Base-by-base conservation (phyloP, 1,140 invertebrate genomes). In the Heliothis subflexa region DNA sequence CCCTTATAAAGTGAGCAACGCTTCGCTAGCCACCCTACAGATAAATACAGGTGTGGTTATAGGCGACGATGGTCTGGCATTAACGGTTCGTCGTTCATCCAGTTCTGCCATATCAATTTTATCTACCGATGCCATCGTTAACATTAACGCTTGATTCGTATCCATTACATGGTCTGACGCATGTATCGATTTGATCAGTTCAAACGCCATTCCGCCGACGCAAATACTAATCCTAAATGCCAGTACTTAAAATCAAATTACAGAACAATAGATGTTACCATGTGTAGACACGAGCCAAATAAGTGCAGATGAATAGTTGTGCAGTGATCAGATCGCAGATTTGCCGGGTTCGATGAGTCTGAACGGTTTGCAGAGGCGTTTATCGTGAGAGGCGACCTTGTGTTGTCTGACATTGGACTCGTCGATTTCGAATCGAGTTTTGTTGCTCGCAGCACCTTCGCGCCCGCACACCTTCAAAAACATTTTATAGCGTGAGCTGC, bases 321-420 rank as follows among this genome's bases (percentile, higher is more conserved):
- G 40, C 79, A 80, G 73, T 70, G 62, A 81, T 82, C 59, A 77
- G 61, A 78, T 83, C 68, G 78, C 49, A 80, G 76, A 84, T 82
- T 80, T 62, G 73, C 49, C 73, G 47, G 74, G 62, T 84, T 82
- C 81, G 73, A 81, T 74, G 76, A 73, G 66, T 49, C 72, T 80
- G 79, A 79, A 77, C 25, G 18, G 71, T 78, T 82, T 72, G 83
- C 83, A 80, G 81, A 87, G 79, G 84, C 79, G 81, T 80, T 81
- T 80, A 78, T 88, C 85, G 89, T 88, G 88, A 91, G 85, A 82
- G 89, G 87, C 75, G 85, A 88, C 89, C 91, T 91, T 90, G 87
- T 74, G 47, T 33, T 66, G 79, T 84, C 79, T 91, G 88, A 88
- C 89, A 91, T 91, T 91, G 91, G 82, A 75, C 66, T 33, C 79